Evolutionary conservation across 2,797 vertebrate species (phyloP), one percentile per base, ranked within the genome.

Genomic region (Microtus obscurus): DNA sequence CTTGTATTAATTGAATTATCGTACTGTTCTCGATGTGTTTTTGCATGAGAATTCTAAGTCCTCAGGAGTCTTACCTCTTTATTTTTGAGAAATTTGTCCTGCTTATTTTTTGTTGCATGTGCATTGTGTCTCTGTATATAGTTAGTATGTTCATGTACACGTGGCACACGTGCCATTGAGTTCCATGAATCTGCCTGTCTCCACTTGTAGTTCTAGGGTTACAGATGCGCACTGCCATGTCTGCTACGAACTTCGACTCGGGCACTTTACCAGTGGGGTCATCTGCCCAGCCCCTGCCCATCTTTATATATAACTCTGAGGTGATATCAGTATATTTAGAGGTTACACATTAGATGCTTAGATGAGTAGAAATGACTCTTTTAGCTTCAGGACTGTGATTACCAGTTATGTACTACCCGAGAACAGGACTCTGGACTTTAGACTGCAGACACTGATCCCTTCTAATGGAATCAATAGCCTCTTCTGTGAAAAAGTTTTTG

Each of bases 21-120:
- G 45, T 83, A 77, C 34, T 37, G 40, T 90, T 94, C 93, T 67
- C 48, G 6, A 40, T 40, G 16, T 63, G 1, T 83, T 9, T 86
- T 45, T 91, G 2, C 89, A 29, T 45, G 40, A 93, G 95, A 77
- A 79, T 37, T 51, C 14, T 45, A 92, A 37, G 59, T 27, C 17
- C 81, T 93, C 23, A 71, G 73, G 63, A 92, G 45, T 95, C 90
- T 69, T 89, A 23, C 67, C 89, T 78, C 16, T 93, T 86, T 48
- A 90, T 90, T 78, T 31, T 8, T 90, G 78, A 61, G 34, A 34
- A 92, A 34, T 61, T 67, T 23, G 1, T 81, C 87, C 23, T 82
- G 7, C 56, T 83, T 43, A 45, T 34, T 17, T 56, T 45, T 13
- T 34, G 48, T 45, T 16, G 43, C 12, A 6, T 74, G 71, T 74